Conservation (phyloP, 2,797 vertebrate genomes). For the Triplophysa yarkandensis region DNA sequence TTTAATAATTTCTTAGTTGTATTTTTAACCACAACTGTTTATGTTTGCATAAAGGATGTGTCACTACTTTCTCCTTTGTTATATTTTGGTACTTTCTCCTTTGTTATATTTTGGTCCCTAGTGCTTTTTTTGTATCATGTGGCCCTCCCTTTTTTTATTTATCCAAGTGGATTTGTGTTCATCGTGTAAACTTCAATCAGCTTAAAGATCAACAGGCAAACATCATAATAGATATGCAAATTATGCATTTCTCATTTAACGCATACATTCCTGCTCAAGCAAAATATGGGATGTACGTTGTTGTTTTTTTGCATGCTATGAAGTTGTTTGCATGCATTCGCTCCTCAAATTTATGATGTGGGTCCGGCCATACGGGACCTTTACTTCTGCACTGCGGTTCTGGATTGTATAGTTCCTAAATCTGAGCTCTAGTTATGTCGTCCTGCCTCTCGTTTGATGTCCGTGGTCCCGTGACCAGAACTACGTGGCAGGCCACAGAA, state of each 20-base stretch:
- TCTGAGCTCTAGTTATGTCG: constrained; percentile 40
- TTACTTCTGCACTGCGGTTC: constrained; percentile 61
- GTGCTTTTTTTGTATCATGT: not conserved
- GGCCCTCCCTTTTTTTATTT: not conserved
- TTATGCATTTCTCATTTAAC: not conserved
- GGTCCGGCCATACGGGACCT: constrained; percentile 36
- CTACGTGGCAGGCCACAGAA: constrained; percentile 63
- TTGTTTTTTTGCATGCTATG: constrained; percentile 27
- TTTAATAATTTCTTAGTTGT: not conserved
- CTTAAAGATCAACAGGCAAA: no score
- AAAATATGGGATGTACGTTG: not conserved
- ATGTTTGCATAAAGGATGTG: not conserved
- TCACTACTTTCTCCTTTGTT: not conserved
- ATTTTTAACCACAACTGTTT: not conserved
- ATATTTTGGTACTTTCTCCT: not conserved
- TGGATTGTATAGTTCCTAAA: constrained; percentile 46
- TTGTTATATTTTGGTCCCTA: no score
- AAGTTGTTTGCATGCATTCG: constrained; percentile 32
- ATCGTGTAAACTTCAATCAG: no score
- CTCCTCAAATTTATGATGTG: constrained; percentile 27
- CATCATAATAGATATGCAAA: not conserved
- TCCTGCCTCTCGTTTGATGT: constrained; percentile 58
- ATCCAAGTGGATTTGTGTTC: no score
- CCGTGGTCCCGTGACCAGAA: constrained; percentile 62
- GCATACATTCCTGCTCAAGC: constrained; percentile 34